Conservation (phyloP, 2,888 invertebrate genomes). For the Lamellibrachia satsuma region DNA sequence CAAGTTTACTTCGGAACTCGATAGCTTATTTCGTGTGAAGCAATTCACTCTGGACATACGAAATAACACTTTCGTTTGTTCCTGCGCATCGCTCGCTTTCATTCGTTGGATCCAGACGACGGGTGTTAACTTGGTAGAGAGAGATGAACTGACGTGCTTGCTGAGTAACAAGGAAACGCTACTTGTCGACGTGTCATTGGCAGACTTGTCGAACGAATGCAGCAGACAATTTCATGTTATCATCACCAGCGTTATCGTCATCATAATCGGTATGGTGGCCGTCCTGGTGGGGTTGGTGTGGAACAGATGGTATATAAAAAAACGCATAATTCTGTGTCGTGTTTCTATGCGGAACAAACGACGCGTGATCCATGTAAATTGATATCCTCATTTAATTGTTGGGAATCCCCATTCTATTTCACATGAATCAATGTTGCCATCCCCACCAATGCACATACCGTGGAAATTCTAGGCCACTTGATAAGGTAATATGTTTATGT, state of each 20-base stretch:
- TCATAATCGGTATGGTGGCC: background rate
- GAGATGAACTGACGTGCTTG: background rate
- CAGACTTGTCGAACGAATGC: background rate
- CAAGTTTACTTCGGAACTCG: background rate
- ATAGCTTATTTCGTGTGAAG: background rate
- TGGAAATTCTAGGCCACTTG: no score
- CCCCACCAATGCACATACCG: no score
- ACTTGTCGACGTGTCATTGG: background rate
- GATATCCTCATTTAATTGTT: no score
- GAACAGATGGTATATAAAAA: background rate
- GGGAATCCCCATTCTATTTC: no score
- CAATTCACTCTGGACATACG: background rate
- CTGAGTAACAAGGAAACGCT: background rate
- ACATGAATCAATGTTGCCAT: no score
- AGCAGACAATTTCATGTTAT: background rate
- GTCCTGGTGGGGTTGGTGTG: background rate
- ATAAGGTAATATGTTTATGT: no score
- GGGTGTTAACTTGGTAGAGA: background rate
- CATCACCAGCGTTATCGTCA: background rate
- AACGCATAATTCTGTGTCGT: background rate
- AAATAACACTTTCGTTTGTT: background rate
- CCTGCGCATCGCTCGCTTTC: background rate
- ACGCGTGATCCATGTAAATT: no score
- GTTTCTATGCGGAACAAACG: background rate
- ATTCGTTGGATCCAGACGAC: background rate